Evolutionary conservation across 1,140 invertebrate genomes (phyloP), one percentile per base, ranked within the genome.

Genomic region (Drosophila serrata): DNA sequence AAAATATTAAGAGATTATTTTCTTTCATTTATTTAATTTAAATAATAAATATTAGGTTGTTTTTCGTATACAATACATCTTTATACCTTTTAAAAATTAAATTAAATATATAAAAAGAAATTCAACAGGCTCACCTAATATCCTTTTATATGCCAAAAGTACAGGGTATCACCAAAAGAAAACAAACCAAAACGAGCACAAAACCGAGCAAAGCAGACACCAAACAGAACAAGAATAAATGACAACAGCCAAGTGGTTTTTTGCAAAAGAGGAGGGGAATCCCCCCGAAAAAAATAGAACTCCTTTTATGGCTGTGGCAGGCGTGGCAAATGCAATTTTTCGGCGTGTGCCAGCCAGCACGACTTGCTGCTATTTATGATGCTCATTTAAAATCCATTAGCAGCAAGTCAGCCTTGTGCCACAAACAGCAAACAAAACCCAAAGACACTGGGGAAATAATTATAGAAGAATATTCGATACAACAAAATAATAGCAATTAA

Each of bases 351-450:
- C 68, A 58, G 51, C 49, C 68, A 58, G 51, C 35, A 72, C 65
- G 53, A 58, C 51, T 51, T 53, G 68, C 39, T 68, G 74, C 40
- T 92, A 90, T 92, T 92, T 92, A 92, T 92, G 90, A 87, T 86
- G 85, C 90, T 92, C 90, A 92, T 92, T 92, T 91, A 92, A 92
- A 92, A 92, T 92, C 90, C 90, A 92, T 92, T 92, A 92, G 90
- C 82, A 90, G 82, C 68, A 76, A 79, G 79, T 78, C 68, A 69
- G 82, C 64, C 68, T 75, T 60, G 77, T 15, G 68, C 76, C 70
- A 78, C 49, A 81, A 81, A 53, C 61, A 62, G 37, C 61, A 40
- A 39, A 27, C 49, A 33, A 60, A 51, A 37, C 46, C 24, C 11
- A 2, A 24, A 12, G 31, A 24, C 51, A 55, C 51, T 55, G 51